Base-by-base conservation (phyloP, 2,888 invertebrate genomes). In the Leucania comma region DNA sequence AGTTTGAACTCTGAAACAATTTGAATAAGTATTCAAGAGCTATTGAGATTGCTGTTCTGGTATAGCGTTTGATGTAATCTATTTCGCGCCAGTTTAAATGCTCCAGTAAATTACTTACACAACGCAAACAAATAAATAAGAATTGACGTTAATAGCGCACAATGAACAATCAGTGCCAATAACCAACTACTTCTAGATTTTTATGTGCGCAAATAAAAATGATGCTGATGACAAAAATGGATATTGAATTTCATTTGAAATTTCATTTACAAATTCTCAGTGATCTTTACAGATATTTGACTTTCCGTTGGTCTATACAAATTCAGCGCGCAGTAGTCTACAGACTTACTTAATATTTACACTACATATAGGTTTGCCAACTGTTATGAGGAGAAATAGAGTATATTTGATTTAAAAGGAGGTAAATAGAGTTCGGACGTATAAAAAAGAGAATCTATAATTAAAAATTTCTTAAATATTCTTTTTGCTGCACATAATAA, bases 141-240 rank as follows among this genome's bases (percentile, higher is more conserved):
- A 61, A 75, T 61, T 61, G 57, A 61, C 75, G 75, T 75, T 66
- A 73, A 75, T 66, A 67, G 38, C 46, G 42, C 51, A 58, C 75
- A 76, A 76, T 80, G 51, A 61, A 53, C 80, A 76, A 80, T 80
- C 75, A 76, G 68, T 76, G 80, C 68, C 75, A 80, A 80, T 76
- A 75, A 67, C 46, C 56, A 17, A 38, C 38, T 32, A 48, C 57
- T 73, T 59, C 63, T 50, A 42, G 22, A 38, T 53, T 35, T 59
- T 61, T 61, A 65, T 66, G 29, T 65, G 42, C 26, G 42, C 32
- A 29, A 42, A 63, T 10, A 50, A 57, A 20, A 50, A 54, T 78
- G 32, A 22, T 63, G 59, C n/a, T 51, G n/a, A 54, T 56, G 48
- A 56, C 48, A 26, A 20, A 50, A 50, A 42, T 32, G 5, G 54